These are phyloP conservation scores for Heliopora coerulea DNA, from an alignment of 92 coral and sea anemone species.

Conservation along the genomic window DNA sequence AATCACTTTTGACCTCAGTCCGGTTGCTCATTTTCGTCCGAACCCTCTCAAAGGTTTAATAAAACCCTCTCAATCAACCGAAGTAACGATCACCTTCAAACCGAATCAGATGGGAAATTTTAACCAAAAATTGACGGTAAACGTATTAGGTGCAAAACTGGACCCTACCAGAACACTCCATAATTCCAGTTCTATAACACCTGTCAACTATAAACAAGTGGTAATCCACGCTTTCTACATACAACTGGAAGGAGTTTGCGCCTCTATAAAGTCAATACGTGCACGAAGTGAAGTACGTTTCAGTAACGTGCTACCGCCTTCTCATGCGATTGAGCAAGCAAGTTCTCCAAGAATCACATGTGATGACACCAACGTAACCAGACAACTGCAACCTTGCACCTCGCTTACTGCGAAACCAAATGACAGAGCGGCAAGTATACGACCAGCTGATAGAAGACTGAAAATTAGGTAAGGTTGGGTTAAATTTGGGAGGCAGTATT, in stretches of 20 bases:
- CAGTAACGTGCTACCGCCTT: not conserved
- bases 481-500: not conserved
- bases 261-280: not conserved
- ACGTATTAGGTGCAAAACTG: slow-evolving; percentile 59
- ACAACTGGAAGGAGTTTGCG: slow-evolving; percentile 70
- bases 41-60: slow-evolving; percentile 67
- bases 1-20: slow-evolving; percentile 65
- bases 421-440: slow-evolving; percentile 93
- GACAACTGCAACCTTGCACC: slow-evolving; percentile 51
- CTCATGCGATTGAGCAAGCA: no score
- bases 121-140: slow-evolving; percentile 64
- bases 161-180: slow-evolving; percentile 52
- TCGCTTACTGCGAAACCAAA: slow-evolving; percentile 72
- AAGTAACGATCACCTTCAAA: slow-evolving; percentile 74
- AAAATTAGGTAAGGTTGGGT: slow-evolving; percentile 65
- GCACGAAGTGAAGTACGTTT: not conserved
- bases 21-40: slow-evolving; percentile 86
- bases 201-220: slow-evolving; percentile 53
- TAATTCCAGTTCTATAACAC: not conserved
- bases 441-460: slow-evolving; percentile 79
- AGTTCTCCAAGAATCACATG: slow-evolving; percentile 8
- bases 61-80: slow-evolving; percentile 73
- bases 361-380: slow-evolving; percentile 14
- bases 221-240: slow-evolving; percentile 70
- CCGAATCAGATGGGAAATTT: slow-evolving; percentile 96